These are phyloP conservation scores for Drosophila eugracilis DNA, from an alignment of 1,140 invertebrate genomes.

Conservation along the genomic window DNA sequence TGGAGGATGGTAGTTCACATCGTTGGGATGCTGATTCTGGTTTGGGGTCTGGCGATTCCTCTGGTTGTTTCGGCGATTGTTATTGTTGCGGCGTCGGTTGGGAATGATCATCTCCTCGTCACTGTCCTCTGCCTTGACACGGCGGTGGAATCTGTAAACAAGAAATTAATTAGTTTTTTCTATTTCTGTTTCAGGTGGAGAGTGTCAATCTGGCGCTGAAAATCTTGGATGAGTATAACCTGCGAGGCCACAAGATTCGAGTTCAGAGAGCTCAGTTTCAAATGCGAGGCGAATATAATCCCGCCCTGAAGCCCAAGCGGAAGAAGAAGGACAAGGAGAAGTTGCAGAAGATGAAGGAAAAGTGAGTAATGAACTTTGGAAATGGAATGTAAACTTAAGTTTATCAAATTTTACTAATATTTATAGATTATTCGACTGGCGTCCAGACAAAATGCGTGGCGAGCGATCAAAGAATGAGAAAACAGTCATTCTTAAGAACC, in stretches of 20 bases:
- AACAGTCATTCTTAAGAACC: slow-evolving; percentile 97
- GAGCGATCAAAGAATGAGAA: slow-evolving; percentile 94
- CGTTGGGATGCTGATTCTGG: slow-evolving; percentile 56
- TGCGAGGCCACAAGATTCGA: slow-evolving; percentile 91
- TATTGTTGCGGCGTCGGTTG: slow-evolving; percentile 44
- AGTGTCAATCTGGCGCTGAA: slow-evolving; percentile 97
- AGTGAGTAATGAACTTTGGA: slow-evolving; percentile 86
- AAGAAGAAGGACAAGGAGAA: slow-evolving; percentile 96
- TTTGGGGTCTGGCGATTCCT: slow-evolving; percentile 28
- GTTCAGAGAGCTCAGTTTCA: slow-evolving; percentile 98
- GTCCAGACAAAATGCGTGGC: slow-evolving; percentile 94
- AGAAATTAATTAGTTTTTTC: not conserved
- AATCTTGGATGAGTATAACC: slow-evolving; percentile 95
- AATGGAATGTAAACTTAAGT: no score
- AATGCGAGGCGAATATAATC: slow-evolving; percentile 98
- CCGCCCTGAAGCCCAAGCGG: slow-evolving; percentile 95
- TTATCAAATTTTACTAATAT: not conserved
- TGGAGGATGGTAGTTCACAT: slow-evolving; percentile 57
- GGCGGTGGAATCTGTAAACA: slow-evolving; percentile 64
- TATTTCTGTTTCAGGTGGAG: slow-evolving; percentile 89
- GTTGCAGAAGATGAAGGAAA: slow-evolving; percentile 96
- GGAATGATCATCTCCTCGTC: slow-evolving; percentile 75
- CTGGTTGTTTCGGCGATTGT: slow-evolving; percentile 35
- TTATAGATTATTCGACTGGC: slow-evolving; percentile 96
- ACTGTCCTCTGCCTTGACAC: slow-evolving; percentile 77